Evolutionary conservation across 2,888 invertebrate genomes (phyloP).

Genomic region (Tachina grossa): DNA sequence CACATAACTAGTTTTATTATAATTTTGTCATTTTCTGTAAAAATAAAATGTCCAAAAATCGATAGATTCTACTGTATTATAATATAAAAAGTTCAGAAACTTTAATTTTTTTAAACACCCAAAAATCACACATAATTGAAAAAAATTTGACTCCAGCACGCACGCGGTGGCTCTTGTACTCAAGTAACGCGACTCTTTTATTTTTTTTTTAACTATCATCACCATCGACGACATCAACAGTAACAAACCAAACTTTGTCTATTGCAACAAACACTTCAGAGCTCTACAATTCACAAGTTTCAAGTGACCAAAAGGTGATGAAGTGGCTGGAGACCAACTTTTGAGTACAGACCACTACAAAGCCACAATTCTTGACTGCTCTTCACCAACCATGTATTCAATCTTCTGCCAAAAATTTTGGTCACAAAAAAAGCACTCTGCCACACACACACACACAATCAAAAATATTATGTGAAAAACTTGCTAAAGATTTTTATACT

Average conservation of each 20-base stretch:
- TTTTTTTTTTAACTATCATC: slow-evolving; percentile 5
- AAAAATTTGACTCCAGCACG: slow-evolving; percentile 42
- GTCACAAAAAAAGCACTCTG: slow-evolving; percentile 10
- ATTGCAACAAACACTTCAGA: slow-evolving; percentile 33
- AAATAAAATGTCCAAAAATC: no score
- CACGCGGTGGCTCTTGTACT: slow-evolving; percentile 58
- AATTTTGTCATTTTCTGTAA: no score
- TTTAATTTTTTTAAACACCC: not conserved
- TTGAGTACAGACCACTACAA: slow-evolving; percentile 7
- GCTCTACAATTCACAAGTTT: slow-evolving; percentile 29
- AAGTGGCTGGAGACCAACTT: slow-evolving; percentile 47
- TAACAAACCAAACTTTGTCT: slow-evolving; percentile 57
- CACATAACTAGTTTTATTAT: no score
- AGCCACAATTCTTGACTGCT: slow-evolving; percentile 39
- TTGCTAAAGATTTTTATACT: slow-evolving; percentile 36
- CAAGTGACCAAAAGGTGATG: slow-evolving; percentile 62
- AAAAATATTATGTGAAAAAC: slow-evolving; percentile 22
- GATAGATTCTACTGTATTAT: no score
- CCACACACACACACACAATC: not conserved
- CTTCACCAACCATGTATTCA: slow-evolving; percentile 9
- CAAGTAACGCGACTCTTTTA: slow-evolving; percentile 37
- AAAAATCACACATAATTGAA: not conserved
- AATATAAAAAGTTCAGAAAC: no score
- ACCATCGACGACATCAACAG: not conserved
- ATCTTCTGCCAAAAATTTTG: slow-evolving; percentile 31